Evolutionary conservation across 2,797 vertebrate genomes (phyloP), one percentile per base, ranked within the genome.

Genomic region (Podargus strigoides): DNA sequence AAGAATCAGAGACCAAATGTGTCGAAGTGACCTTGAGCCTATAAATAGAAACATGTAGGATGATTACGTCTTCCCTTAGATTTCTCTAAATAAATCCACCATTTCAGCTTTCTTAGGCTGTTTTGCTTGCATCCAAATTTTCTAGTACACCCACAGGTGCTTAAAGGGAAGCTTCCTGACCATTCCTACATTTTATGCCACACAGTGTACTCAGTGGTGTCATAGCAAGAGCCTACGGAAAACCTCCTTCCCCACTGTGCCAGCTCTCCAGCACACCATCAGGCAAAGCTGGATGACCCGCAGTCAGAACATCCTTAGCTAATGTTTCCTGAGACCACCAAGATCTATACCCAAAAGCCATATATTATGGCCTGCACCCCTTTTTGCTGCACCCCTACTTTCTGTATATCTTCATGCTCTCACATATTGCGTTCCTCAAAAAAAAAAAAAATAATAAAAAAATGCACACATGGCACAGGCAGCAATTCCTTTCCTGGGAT

Each of bases 1-100:
- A 53, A 85, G 50, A 42, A 66, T 70, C 44, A 56, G 41, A 75
- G 28, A 85, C 24, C 23, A 58, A 66, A 83, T 3, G 12, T 58
- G 37, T 47, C 58, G 50, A 89, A 70, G 88, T 93, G 85, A 94
- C 42, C 46, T 76, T 87, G 53, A 89, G 44, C 18, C 64, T 21
- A 46, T 55, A 85, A 82, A 91, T 2, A 93, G 58, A 85, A 94
- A 55, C 28, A 32, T 6, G 9, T 1, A 70, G 5, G 10, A 64
- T 21, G 10, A 68, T 23, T 56, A 27, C 0, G 0, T 39, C 26
- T 79, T 92, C 18, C 18, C 16, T 66, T 20, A 30, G 5, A 66
- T 39, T 82, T 41, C 84, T 74, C n/a, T 47, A 59, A 63, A 32
- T 50, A 82, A 84, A 73, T 36, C 27, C 22, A 59, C 11, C 20